Conservation (phyloP, 2,113 vertebrate genomes). For the Atlantisia rogersi region DNA sequence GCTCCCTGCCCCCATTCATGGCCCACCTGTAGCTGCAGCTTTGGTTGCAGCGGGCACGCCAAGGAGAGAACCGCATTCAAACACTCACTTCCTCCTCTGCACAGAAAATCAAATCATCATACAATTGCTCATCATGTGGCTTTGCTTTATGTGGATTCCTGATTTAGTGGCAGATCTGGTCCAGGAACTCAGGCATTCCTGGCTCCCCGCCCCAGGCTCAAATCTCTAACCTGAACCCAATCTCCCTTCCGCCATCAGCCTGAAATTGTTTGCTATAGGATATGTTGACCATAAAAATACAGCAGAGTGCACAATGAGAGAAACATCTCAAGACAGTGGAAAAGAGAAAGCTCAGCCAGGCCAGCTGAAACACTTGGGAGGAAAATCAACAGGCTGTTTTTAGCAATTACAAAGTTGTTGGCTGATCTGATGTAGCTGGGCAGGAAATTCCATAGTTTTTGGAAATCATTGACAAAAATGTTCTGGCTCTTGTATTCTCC, state of each 20-base stretch:
- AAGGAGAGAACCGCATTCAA: constrained; percentile 41
- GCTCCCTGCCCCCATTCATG: fast-evolving
- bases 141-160: constrained; percentile 76
- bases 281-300: constrained; percentile 61
- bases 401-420: constrained; percentile 64
- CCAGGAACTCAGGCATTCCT: constrained; percentile 52
- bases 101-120: constrained; percentile 60
- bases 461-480: constrained; percentile 59
- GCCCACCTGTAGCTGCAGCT: neutral
- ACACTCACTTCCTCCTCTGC: constrained; percentile 61
- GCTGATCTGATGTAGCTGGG: constrained; percentile 44
- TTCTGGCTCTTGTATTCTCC: constrained; percentile 40
- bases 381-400: constrained; percentile 60
- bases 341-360: constrained; percentile 55
- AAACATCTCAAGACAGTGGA: constrained; percentile 66
- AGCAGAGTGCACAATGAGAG: constrained; percentile 45
- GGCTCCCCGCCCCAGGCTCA: constrained; percentile 1
- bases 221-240: constrained; percentile 54
- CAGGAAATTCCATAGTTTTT: constrained; percentile 64
- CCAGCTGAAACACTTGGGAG: constrained; percentile 60
- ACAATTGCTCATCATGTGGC: constrained; percentile 72
- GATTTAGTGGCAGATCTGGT: constrained; percentile 65
- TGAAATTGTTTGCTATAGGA: constrained; percentile 58
- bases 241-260: constrained; percentile 56
- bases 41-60: neutral